Base-by-base conservation (phyloP, 2,113 vertebrate genomes). In the Eptatretus burgeri region DNA sequence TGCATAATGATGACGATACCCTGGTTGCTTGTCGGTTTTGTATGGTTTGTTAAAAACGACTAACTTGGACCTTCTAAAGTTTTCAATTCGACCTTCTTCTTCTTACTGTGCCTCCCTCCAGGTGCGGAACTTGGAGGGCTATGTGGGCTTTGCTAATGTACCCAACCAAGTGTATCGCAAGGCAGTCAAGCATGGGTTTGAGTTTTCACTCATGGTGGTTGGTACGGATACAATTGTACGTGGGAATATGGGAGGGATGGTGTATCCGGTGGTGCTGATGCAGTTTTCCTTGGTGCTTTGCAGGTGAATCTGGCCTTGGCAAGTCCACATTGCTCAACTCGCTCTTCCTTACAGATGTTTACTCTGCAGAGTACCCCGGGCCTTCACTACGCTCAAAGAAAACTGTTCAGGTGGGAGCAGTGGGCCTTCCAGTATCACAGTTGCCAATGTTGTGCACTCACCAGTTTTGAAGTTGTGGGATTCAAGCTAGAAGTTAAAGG, bases 181-280 rank as follows among this genome's bases (percentile, higher is more conserved):
- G 75, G 95, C 91, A 56, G 91, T 95, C 67, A 98, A 98, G 76
- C 84, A 88, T 71, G 91, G 91, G 63, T 94, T 98, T 73, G 91
- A 98, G 75, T 98, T 98, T 75, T 95, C 91, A 5, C 82, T 98
- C 70, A 98, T 98, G 91, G 91, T 98, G 73, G 91, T 98, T 73
- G 91, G 91, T 98, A 77, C 27, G 27, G 27, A 41, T 41, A 7
- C 27, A 7, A 41, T 41, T 41, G 27, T 41, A 41, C 27, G 27
- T 41, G 27, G 27, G 27, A 41, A 41, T 41, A 41, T 41, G 27
- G 27, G 27, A 41, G 27, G 27, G 27, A 41, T 41, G 27, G 27
- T 7, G 7, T 41, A 41, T 41, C 27, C 27, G 27, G 3, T 41
- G 27, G 27, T 41, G 27, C 27, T 41, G 27, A 41, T 62, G 14